Base-by-base conservation (phyloP, 2,797 vertebrate species). In the Sciurus vulgaris region DNA sequence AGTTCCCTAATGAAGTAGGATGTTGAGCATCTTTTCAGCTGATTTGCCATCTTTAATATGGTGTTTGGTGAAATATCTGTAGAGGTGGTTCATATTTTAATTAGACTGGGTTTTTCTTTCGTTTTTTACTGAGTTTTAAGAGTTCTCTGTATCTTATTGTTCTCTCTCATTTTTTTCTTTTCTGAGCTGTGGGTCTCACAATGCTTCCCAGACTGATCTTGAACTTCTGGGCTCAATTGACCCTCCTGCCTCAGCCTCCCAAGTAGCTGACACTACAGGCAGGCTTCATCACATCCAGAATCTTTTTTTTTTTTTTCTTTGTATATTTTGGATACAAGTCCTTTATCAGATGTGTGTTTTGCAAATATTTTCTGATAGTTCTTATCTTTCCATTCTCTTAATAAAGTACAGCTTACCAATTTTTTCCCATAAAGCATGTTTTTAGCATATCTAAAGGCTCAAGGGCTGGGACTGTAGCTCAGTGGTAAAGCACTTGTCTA, bases 311-410 rank as follows among this genome's bases (percentile, higher is more conserved):
- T 35, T 22, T 24, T 20, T 18, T 7, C 22, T 72, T 77, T 76
- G 61, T 47, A 65, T 65, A 65, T 56, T 83, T 87, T 76, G 72
- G 17, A 44, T 79, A 44, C 18, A 26, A 73, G 26, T 88, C 63
- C 35, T 94, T 81, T 72, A 74, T 78, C 47, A 59, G 22, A 17
- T 93, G 38, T 2, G 14, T 14, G 0, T 83, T 90, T 86, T 72
- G 35, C 44, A 86, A 70, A 63, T 82, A 79, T 82, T 77, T 73
- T 82, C 76, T 90, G 15, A 41, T 11, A 33, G 8, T 89, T 85
- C 41, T 69, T 54, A 61, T 70, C n/a, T 96, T 96, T 72, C 30
- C 59, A 85, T 89, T 95, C 83, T 65, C 11, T 94, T 67, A 73
- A 67, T 87, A 59, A 41, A 79, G 10, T 83, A 59, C 15, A 86